Evolutionary conservation across 2,113 vertebrate genomes (phyloP).

Genomic region (Rhinichthys klamathensis): DNA sequence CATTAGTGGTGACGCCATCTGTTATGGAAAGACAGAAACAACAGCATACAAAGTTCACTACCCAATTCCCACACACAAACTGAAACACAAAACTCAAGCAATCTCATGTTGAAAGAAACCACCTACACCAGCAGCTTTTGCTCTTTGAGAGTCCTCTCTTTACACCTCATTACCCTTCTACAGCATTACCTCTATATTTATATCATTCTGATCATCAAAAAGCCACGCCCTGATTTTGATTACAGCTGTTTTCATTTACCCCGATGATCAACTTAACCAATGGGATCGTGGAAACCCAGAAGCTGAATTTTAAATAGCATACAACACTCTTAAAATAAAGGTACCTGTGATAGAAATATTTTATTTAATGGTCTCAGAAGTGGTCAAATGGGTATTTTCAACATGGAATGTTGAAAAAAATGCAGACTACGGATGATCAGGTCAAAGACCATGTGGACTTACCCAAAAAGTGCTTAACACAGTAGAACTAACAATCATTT

Average conservation of each 20-base stretch:
- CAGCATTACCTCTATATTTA: neutral
- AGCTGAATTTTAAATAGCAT: neutral
- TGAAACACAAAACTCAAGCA: neutral
- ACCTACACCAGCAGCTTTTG: slow-evolving; percentile 31
- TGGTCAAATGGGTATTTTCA: no score
- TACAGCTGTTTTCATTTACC: slow-evolving; percentile 25
- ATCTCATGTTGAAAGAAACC: neutral
- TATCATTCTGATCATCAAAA: neutral
- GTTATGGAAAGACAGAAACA: neutral
- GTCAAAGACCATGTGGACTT: no score
- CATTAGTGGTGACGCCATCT: slow-evolving; percentile 70
- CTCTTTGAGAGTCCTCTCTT: slow-evolving; percentile 5
- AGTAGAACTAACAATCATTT: no score
- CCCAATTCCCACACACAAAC: neutral
- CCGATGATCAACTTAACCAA: neutral
- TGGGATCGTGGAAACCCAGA: neutral
- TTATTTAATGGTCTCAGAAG: no score
- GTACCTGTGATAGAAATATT: no score
- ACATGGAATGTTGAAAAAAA: no score
- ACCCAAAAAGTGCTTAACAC: no score
- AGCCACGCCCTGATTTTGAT: neutral
- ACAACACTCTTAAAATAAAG: no score
- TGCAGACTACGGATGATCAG: no score
- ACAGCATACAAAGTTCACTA: neutral
- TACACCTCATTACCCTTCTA: neutral